phyloP scores from a whole-genome alignment of 1,140 invertebrate genomes.

The Drosophila prosaltans region DNA sequence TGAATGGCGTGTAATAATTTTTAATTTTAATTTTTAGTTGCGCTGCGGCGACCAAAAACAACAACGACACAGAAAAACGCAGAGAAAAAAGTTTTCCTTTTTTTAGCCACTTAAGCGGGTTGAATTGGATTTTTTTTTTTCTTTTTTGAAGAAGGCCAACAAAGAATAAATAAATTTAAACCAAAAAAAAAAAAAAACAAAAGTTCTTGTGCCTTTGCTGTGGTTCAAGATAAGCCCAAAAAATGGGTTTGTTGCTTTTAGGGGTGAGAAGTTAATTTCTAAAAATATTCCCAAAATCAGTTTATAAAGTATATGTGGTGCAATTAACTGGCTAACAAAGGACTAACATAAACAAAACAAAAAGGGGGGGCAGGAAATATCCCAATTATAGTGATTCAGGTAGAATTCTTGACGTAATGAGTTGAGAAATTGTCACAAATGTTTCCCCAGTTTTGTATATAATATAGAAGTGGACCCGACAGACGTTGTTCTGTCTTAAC shows the following conservation, averaged over 20 bases:
- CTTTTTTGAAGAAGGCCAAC: conserved; percentile 25
- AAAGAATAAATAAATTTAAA: conserved; percentile 43
- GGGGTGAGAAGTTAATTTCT: conserved; percentile 17
- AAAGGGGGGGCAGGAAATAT: not conserved
- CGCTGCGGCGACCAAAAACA: conserved; percentile 33
- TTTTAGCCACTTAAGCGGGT: conserved; percentile 58
- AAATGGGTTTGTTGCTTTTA: conserved; percentile 14
- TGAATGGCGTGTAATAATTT: conserved; percentile 71
- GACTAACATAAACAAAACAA: not conserved
- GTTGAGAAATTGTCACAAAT: not conserved
- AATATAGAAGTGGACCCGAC: too few species aligned
- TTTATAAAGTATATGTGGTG: conserved; percentile 4
- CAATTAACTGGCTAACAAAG: conserved; percentile 16
- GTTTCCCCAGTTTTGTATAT: too few species aligned
- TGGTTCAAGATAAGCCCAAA: conserved; percentile 29
- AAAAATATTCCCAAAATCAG: not conserved
- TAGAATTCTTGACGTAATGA: not conserved
- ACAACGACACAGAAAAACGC: not conserved
- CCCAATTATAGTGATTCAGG: not conserved
- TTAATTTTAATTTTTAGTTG: conserved; percentile 80
- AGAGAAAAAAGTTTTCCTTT: conserved; percentile 35
- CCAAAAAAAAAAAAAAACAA: conserved; percentile 33
- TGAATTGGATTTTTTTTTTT: conserved; percentile 19
- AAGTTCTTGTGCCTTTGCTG: conserved; percentile 24
- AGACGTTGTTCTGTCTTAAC: too few species aligned